Conservation (phyloP, 2,113 vertebrate species). For the Rhabdomys dilectus region DNA sequence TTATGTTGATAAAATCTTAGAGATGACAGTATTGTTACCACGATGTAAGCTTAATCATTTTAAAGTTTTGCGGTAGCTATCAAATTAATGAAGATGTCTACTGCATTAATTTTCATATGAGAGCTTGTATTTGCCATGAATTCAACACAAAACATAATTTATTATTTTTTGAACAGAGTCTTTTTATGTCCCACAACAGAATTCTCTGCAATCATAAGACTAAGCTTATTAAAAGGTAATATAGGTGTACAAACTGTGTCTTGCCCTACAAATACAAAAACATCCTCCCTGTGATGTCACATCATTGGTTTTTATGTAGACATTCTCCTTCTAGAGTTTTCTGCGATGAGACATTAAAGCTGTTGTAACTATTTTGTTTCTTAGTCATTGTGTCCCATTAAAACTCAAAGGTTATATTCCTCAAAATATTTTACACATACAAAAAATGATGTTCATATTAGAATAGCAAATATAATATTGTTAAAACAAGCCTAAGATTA, state of each 20-base stretch:
- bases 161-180: neutral
- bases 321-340: neutral
- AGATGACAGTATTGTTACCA: neutral
- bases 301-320: conserved; percentile 15
- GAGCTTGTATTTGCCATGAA: neutral
- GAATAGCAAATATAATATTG: neutral
- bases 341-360: neutral
- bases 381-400: conserved; percentile 50
- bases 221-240: neutral
- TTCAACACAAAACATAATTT: conserved; percentile 56
- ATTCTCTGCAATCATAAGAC: neutral
- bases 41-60: conserved; percentile 49
- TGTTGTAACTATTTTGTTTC: conserved; percentile 25
- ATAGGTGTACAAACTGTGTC: neutral
- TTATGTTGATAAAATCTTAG: neutral
- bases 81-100: neutral
- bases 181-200: neutral
- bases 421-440: conserved; percentile 41
- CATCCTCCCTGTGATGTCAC: neutral
- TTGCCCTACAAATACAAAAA: neutral
- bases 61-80: conserved; percentile 37
- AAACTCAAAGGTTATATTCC: conserved; percentile 30
- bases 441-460: neutral
- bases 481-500: conserved; percentile 12
- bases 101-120: neutral